phyloP scores from a whole-genome alignment of 2,888 invertebrate genomes.

The Drosophila suboccidentalis region DNA sequence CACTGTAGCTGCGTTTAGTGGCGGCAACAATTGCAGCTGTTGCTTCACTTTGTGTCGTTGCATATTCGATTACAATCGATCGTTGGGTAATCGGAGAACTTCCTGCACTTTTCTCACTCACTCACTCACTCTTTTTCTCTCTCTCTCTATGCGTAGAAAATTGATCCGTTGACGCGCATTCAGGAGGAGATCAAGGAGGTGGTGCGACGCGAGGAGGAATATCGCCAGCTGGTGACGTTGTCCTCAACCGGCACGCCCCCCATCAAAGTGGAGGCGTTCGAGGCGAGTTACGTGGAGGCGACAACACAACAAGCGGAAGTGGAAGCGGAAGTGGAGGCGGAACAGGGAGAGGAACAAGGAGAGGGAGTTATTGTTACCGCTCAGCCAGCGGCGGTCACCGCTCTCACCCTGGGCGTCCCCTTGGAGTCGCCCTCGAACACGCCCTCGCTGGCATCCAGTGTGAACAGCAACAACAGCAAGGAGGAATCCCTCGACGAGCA shows the following conservation, averaged over 20 bases:
- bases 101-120: conserved; percentile 26
- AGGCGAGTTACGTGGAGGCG: conserved; percentile 11
- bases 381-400: conserved; percentile 56
- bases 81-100: conserved; percentile 53
- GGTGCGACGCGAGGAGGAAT: conserved; percentile 93
- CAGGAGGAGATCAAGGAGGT: conserved; percentile 96
- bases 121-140: neutral
- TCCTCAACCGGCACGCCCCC: conserved; percentile 19
- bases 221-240: conserved; percentile 87
- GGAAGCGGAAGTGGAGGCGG: conserved; percentile 2
- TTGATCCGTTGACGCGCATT: conserved; percentile 92
- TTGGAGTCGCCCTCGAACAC: conserved; percentile 71
- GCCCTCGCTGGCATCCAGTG: conserved; percentile 80
- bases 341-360: conserved; percentile 7
- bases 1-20: conserved; percentile 18
- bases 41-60: conserved; percentile 6
- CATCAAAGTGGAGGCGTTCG: conserved; percentile 42
- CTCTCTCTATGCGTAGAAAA: conserved; percentile 86
- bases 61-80: conserved; percentile 57
- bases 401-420: conserved; percentile 36
- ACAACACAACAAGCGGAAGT: conserved; percentile 39
- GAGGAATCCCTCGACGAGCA: conserved; percentile 83
- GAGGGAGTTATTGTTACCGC: conserved; percentile 61
- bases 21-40: conserved; percentile 17
- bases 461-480: conserved; percentile 79